Evolutionary conservation across 2,113 vertebrate genomes (phyloP).

Genomic region (Otis tarda): DNA sequence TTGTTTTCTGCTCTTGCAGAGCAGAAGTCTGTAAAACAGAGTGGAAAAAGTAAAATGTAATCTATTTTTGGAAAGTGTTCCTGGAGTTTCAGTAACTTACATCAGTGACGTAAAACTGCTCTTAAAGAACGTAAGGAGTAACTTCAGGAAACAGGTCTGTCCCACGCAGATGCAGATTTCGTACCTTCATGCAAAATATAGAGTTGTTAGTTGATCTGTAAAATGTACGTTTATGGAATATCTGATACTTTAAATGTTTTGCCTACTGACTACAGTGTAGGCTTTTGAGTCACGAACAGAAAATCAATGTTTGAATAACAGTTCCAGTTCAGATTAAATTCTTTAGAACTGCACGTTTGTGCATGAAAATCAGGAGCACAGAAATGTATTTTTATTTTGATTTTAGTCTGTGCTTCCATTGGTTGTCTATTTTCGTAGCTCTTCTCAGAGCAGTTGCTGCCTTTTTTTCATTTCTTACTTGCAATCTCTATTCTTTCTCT

Average conservation of each 20-base stretch:
- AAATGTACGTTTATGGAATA: neutral
- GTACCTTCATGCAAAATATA: neutral
- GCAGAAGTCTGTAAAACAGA: neutral
- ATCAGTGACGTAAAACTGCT: neutral
- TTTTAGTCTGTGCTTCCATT: constrained; percentile 14
- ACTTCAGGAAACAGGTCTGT: neutral
- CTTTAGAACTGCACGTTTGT: neutral
- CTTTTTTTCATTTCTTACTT: neutral
- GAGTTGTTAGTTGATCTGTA: neutral
- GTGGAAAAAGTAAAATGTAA: neutral
- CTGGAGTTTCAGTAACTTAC: neutral
- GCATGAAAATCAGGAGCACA: neutral
- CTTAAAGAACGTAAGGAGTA: neutral
- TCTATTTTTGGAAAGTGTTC: neutral
- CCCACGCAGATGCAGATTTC: neutral
- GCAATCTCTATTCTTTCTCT: neutral
- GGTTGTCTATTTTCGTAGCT: constrained; percentile 30
- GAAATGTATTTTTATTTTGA: constrained; percentile 6
- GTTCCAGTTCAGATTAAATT: neutral
- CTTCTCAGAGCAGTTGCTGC: neutral
- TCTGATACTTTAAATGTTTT: neutral
- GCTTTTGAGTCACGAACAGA: neutral
- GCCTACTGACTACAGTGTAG: neutral
- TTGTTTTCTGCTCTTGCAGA: neutral
- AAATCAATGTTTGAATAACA: neutral